Evolutionary conservation across 1,140 invertebrate species (phyloP).

Genomic region (Calephelis nemesis): DNA sequence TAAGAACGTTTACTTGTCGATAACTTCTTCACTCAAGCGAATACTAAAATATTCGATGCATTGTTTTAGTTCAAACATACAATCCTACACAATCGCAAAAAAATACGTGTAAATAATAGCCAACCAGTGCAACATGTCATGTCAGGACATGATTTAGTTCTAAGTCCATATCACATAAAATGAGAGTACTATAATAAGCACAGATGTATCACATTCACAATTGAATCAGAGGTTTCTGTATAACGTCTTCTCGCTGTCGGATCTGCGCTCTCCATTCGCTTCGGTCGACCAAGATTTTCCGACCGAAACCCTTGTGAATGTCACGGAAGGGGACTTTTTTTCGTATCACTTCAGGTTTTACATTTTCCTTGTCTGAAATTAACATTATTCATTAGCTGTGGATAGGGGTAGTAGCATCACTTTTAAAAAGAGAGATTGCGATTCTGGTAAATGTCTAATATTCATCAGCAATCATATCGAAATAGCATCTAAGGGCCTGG

Average conservation of each 20-base stretch:
- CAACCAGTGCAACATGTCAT: neutral
- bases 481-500: too few relatives aligned
- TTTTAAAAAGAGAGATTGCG: too few relatives aligned
- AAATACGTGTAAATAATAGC: too few relatives aligned
- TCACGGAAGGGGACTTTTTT: conserved; percentile 85
- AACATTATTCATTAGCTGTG: neutral
- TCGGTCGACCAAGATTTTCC: conserved; percentile 83
- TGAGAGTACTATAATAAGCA: neutral
- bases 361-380: conserved; percentile 62
- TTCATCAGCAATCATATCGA: too few relatives aligned
- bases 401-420: too few relatives aligned
- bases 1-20: too few relatives aligned
- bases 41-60: too few relatives aligned
- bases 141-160: neutral
- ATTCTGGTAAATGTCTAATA: too few relatives aligned
- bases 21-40: too few relatives aligned
- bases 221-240: conserved; percentile 48
- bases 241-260: conserved; percentile 25
- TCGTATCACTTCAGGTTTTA: conserved; percentile 65
- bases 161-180: conserved; percentile 1
- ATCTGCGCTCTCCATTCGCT: conserved; percentile 81
- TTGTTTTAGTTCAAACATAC: too few relatives aligned
- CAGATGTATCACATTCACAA: conserved; percentile 23
- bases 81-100: too few relatives aligned
- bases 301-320: conserved; percentile 84